Conservation (phyloP, 2,113 vertebrate genomes). For the Anhinga rufa region DNA sequence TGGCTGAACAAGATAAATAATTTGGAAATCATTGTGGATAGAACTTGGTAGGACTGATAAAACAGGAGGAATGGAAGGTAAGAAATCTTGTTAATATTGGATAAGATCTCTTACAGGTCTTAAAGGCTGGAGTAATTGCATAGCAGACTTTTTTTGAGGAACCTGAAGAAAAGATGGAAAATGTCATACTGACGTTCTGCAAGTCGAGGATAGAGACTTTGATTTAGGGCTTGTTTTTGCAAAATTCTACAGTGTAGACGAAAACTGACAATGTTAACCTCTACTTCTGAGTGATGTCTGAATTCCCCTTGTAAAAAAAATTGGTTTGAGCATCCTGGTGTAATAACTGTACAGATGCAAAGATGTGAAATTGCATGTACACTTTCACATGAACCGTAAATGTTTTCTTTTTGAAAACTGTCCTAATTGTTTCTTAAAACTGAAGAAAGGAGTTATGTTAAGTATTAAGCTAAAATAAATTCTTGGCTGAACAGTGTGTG, state of each 20-base stretch:
- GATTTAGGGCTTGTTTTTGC: not conserved
- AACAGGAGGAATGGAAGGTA: not conserved
- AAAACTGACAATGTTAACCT: not conserved
- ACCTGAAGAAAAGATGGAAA: not conserved
- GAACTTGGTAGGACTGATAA: not conserved
- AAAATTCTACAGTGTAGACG: not conserved
- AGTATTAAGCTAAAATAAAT: slow-evolving; percentile 18
- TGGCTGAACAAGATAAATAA: not conserved
- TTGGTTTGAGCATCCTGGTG: not conserved
- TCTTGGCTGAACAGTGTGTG: not conserved
- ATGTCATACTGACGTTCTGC: not conserved
- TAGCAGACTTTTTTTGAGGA: not conserved
- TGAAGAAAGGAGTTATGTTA: not conserved
- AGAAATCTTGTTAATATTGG: not conserved
- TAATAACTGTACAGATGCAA: not conserved
- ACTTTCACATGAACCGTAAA: not conserved
- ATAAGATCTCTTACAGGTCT: not conserved
- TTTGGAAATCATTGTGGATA: not conserved
- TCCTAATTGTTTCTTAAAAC: not conserved
- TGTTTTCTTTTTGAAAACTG: not conserved
- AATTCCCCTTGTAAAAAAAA: not conserved
- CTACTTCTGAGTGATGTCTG: not conserved
- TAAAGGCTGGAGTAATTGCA: not conserved
- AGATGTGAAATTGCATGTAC: not conserved
- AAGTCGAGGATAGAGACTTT: not conserved